Conservation (phyloP, 2,888 invertebrate species). For the Agelastica alni region DNA sequence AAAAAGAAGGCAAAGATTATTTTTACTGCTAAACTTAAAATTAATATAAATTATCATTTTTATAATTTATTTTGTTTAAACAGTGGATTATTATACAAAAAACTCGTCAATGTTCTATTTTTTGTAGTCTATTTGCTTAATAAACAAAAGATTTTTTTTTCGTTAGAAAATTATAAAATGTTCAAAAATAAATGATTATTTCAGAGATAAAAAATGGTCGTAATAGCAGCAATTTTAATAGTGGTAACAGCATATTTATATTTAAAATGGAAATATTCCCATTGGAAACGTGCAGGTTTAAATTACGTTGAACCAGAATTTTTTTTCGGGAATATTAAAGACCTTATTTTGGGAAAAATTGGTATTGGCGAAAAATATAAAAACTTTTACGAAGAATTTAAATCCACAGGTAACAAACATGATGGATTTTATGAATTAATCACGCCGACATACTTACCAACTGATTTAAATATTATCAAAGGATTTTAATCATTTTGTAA, state of each 20-base stretch:
- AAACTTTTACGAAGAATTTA: slow-evolving; percentile 31
- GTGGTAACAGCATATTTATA: slow-evolving; percentile 18
- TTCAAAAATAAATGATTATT: no score
- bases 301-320: slow-evolving; percentile 29
- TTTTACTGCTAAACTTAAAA: no score
- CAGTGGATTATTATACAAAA: no score
- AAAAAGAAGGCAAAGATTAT: no score
- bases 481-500: slow-evolving; percentile 46
- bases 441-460: slow-evolving; percentile 45
- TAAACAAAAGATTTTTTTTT: no score
- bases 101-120: no score
- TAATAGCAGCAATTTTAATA: neutral
- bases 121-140: no score
- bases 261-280: slow-evolving; percentile 35
- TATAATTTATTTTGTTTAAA: no score
- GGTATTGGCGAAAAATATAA: slow-evolving; percentile 9
- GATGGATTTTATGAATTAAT: slow-evolving; percentile 40
- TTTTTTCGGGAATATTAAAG: slow-evolving; percentile 22
- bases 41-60: no score
- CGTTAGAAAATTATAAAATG: no score
- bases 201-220: slow-evolving; percentile 2
- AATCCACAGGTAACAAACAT: slow-evolving; percentile 34
- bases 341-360: slow-evolving; percentile 9
- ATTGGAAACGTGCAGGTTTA: slow-evolving; percentile 45
- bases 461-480: slow-evolving; percentile 49